These are phyloP conservation scores for Phyllostomus hastatus DNA, from an alignment of 2,113 vertebrate species.

Conservation along the genomic window DNA sequence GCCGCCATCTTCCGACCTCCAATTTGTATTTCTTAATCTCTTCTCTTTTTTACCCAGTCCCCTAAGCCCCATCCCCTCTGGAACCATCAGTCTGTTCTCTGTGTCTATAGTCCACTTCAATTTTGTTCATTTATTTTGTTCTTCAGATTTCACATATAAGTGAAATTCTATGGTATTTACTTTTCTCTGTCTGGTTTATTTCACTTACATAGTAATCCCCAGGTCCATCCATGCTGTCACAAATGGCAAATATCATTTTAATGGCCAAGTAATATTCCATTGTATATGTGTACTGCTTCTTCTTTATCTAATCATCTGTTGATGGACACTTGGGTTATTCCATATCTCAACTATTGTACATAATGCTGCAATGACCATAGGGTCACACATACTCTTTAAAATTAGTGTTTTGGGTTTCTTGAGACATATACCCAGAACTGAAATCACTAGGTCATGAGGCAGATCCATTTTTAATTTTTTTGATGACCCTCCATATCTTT, in stretches of 20 bases:
- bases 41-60: neutral
- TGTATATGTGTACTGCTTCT: neutral
- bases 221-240: neutral
- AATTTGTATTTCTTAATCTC: neutral
- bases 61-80: neutral
- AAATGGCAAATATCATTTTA: neutral
- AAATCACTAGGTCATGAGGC: neutral
- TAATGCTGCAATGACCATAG: neutral
- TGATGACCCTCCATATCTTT: neutral
- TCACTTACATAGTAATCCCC: neutral
- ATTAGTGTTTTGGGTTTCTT: neutral
- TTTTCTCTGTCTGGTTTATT: neutral
- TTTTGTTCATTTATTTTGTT: neutral
- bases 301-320: neutral
- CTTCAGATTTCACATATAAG: neutral
- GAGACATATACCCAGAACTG: neutral
- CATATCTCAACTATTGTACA: neutral
- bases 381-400: neutral
- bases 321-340: neutral
- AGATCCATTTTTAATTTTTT: neutral
- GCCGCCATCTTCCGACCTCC: too few species aligned
- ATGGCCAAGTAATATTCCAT: neutral
- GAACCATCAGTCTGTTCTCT: neutral
- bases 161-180: neutral
- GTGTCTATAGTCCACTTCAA: neutral